Evolutionary conservation across 2,888 invertebrate species (phyloP), one percentile per base, ranked within the genome.

Genomic region (Thymelicus acteon): DNA sequence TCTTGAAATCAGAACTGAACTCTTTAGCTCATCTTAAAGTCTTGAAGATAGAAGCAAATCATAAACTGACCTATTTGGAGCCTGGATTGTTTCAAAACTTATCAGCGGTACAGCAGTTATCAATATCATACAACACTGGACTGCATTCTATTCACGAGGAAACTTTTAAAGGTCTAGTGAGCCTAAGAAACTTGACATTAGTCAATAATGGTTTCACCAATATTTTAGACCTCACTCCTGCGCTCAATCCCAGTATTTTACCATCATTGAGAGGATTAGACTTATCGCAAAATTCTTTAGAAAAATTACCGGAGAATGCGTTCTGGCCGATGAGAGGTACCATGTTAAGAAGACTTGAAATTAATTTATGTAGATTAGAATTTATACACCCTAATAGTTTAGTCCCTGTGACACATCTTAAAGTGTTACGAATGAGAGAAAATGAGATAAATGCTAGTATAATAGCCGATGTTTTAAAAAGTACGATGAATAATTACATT

Each of bases 41-140:
- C 5, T 79, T 95, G 12, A 90, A 93, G 74, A 91, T 95, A 71
- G 95, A 95, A 80, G 94, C 94, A 0, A 95, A 95, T 76, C 90
- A 91, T 74, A 85, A 91, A 65, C 82, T 95, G n/a, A 85, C 76
- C 13, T 81, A 84, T 65, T 88, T 95, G 37, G 87, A 94, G 75
- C 88, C 93, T 0, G 94, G 94, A 7, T 78, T 87, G 0, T 95
- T 95, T 77, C 79, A 81, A 19, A 92, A 94, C 72, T 82, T 95
- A 75, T 86, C 83, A 0, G 88, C 87, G 19, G 78, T 95, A 39
- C 83, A 87, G 58, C 94, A 94, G 64, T 79, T 95, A 10, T 95
- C 95, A 0, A 94, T 95, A 76, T 95, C 95, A 0, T 95, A 93
- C 77, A 95, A 95, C 76, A 88, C 89, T 2, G 85, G 89, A 10